Evolutionary conservation across 2,888 invertebrate species (phyloP), one percentile per base, ranked within the genome.

Genomic region (Shargacucullia verbasci): DNA sequence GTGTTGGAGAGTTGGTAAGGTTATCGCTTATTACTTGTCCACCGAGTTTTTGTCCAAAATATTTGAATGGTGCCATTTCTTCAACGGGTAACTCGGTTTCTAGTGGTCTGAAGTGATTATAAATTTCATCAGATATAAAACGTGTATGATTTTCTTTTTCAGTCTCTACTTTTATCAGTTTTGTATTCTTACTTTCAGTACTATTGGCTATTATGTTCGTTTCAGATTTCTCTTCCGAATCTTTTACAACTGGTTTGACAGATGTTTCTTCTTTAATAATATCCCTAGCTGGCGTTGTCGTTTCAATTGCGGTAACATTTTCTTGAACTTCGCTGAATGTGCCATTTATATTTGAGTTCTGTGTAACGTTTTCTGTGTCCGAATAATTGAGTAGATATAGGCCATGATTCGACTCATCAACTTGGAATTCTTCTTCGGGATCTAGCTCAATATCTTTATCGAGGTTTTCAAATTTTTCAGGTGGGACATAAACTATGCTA

Each of bases 41-140:
- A 9, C 87, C 92, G 38, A 94, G 78, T 80, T 96, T 96, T 78
- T 96, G 95, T 0, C 97, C 97, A 80, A 97, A 97, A 79, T 94
- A 96, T 56, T 96, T 90, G 84, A 96, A 97, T 10, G 96, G 96
- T 45, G 95, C 95, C 91, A 96, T 95, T 76, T 96, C 96, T 82
- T 95, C 96, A 39, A 94, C 94, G 0, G 95, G 95, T 52, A 96
- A 85, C 73, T 96, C 95, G 25, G 94, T 89, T 79, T 96, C 96
- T 34, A 96, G 89, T 0, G 95, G 95, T 34, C 95, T 85, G 71
- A 96, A 96, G 71, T 96, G 95, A 72, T 95, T 95, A 74, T 95
- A 95, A 55, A 96, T 85, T 53, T 95, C 95, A 68, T 95, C 95
- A 1, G 95, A 94, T 94, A 95, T 95, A 45, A 94, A 94, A 7